phyloP scores from a whole-genome alignment of 2,113 vertebrate species.

The Gavialis gangeticus region DNA sequence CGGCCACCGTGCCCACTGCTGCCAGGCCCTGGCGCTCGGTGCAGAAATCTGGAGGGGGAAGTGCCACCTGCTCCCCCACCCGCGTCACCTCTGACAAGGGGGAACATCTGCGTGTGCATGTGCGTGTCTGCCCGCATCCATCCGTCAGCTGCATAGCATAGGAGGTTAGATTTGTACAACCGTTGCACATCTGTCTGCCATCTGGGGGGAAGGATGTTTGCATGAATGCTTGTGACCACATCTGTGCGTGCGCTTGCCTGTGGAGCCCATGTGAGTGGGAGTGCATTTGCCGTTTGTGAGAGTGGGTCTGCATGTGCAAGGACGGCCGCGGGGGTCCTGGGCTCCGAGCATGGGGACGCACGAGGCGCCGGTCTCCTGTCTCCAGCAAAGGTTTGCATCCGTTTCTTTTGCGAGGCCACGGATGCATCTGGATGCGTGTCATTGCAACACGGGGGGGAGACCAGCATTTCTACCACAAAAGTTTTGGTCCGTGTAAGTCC shows the following conservation, averaged over 20 bases:
- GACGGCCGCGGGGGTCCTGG: neutral
- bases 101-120: neutral
- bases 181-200: conserved; percentile 11
- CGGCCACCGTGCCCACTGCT: no score
- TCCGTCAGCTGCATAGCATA: neutral
- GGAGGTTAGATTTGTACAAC: no score
- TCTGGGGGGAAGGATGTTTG: conserved; percentile 31
- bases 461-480: neutral
- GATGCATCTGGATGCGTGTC: neutral
- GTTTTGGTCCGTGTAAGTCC: neutral
- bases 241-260: accelerated
- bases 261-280: neutral
- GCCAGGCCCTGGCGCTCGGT: no score
- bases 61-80: no score
- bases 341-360: neutral
- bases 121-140: accelerated
- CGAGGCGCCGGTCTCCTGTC: neutral
- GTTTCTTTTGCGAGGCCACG: neutral
- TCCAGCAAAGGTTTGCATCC: neutral
- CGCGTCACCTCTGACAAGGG: neutral
- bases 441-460: neutral
- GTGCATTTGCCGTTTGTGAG: neutral
- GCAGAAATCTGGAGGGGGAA: no score
- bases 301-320: neutral
- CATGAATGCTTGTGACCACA: neutral